Conservation (phyloP, 1,140 invertebrate genomes). For the Drosophila rhopaloa region DNA sequence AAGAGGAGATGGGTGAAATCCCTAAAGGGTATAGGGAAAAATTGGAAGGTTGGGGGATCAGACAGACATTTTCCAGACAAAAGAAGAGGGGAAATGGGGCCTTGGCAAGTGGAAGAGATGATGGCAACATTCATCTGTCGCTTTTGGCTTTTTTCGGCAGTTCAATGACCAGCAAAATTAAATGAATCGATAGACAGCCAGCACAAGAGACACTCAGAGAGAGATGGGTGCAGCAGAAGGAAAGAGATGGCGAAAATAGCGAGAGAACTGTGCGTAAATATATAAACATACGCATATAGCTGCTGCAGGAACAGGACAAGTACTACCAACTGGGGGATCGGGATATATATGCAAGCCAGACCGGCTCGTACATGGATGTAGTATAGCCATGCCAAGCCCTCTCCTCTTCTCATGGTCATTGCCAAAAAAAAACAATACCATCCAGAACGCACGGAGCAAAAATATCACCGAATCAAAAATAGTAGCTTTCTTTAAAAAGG, state of each 20-base stretch:
- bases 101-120: conserved; percentile 26
- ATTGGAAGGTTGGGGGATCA: conserved; percentile 12
- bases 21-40: conserved; percentile 4
- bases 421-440: conserved; percentile 46
- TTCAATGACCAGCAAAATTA: conserved; percentile 79
- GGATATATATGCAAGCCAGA: conserved; percentile 21
- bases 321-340: conserved; percentile 26
- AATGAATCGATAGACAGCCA: conserved; percentile 71
- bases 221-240: conserved; percentile 5
- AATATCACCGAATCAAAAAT: background rate
- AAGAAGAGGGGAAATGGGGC: conserved; percentile 45
- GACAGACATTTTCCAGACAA: conserved; percentile 50
- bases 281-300: conserved; percentile 54
- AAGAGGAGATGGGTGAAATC: background rate
- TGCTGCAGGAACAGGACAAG: conserved; percentile 11
- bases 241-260: conserved; percentile 32
- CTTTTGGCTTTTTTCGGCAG: conserved; percentile 80
- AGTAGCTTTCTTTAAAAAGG: background rate
- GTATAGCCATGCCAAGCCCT: conserved; percentile 16
- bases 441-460: background rate
- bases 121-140: conserved; percentile 68
- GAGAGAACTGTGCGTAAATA: conserved; percentile 48
- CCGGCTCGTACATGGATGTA: conserved; percentile 32
- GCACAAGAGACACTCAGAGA: conserved; percentile 25
- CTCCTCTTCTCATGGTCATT: conserved; percentile 35